Percentiles rank a stretch among this genome's conserved stretches.
Conservation (phyloP, 2,888 invertebrate species). For the Melipona beecheii region DNA sequence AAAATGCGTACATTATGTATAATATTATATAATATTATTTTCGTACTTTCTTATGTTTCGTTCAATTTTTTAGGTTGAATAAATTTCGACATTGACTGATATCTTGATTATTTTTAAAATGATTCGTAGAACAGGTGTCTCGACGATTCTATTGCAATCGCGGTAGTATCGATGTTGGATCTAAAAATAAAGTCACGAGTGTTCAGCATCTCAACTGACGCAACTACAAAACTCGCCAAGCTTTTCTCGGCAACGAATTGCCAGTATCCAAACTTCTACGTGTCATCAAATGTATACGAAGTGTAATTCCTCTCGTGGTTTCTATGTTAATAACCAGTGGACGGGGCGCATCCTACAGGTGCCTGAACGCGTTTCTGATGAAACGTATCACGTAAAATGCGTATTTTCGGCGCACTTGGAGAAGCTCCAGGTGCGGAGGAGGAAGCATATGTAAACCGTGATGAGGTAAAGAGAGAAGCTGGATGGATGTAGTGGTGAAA, state of each 20-base stretch:
- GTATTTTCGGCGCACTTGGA: slow-evolving; percentile 71
- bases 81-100: neutral
- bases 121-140: slow-evolving; percentile 79
- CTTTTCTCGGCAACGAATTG: slow-evolving; percentile 64
- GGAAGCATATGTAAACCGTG: slow-evolving; percentile 45
- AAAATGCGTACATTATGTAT: neutral
- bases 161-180: slow-evolving; percentile 74
- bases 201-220: slow-evolving; percentile 66
- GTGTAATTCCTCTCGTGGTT: slow-evolving; percentile 48
- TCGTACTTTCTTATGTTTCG: neutral
- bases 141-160: slow-evolving; percentile 69
- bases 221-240: slow-evolving; percentile 54
- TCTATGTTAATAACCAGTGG: slow-evolving; percentile 42
- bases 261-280: slow-evolving; percentile 15
- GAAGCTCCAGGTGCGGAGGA: slow-evolving; percentile 67
- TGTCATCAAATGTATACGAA: slow-evolving; percentile 43
- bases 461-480: slow-evolving; percentile 25
- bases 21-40: neutral
- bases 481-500: slow-evolving; percentile 34
- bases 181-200: slow-evolving; percentile 76
- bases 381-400: slow-evolving; percentile 52
- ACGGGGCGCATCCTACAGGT: slow-evolving; percentile 69
- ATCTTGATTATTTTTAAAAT: slow-evolving; percentile 33
- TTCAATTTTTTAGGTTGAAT: neutral
- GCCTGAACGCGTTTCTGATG: slow-evolving; percentile 58